A percentile compares a stretch with the other conserved stretches of the same genome.
phyloP scores from a whole-genome alignment of 2,888 invertebrate genomes.

The Drosophila atripex region DNA sequence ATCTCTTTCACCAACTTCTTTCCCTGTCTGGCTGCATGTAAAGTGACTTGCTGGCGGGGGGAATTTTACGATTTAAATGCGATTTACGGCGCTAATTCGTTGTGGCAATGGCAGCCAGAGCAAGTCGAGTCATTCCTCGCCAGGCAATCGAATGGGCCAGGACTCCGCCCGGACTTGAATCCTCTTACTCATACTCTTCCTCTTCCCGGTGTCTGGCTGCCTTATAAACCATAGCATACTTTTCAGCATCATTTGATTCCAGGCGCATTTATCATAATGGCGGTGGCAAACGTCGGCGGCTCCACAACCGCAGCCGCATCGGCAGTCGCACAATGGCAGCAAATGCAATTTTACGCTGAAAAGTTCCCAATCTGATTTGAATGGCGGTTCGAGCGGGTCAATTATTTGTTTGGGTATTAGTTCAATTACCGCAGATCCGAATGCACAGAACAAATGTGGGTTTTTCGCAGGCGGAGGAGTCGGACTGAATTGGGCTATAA shows the following conservation, averaged over 20 bases:
- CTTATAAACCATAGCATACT: slow-evolving; percentile 59
- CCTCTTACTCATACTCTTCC: slow-evolving; percentile 5
- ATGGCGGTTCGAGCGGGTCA: slow-evolving; percentile 41
- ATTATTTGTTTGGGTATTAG: slow-evolving; percentile 37
- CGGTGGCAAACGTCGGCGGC: slow-evolving; percentile 24
- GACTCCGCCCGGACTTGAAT: slow-evolving; percentile 10
- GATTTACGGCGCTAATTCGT: slow-evolving; percentile 79
- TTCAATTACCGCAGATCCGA: slow-evolving; percentile 24
- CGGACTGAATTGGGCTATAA: not conserved
- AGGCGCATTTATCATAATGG: slow-evolving; percentile 72
- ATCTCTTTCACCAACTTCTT: slow-evolving; percentile 12
- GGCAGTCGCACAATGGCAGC: slow-evolving; percentile 46
- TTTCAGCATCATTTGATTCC: slow-evolving; percentile 73
- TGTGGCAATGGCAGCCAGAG: slow-evolving; percentile 61
- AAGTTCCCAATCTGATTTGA: slow-evolving; percentile 65
- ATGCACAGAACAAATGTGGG: not conserved
- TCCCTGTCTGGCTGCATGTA: slow-evolving; percentile 45
- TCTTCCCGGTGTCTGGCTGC: slow-evolving; percentile 34
- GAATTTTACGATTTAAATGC: slow-evolving; percentile 79
- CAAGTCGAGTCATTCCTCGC: slow-evolving; percentile 12
- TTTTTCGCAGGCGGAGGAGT: not conserved
- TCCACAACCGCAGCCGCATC: slow-evolving; percentile 2
- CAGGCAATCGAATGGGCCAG: slow-evolving; percentile 60
- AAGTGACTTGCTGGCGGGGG: slow-evolving; percentile 70
- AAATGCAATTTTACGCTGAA: slow-evolving; percentile 67